Percentiles rank a stretch among this genome's conserved stretches.
Conservation (phyloP, 2,113 vertebrate species). For the Lethenteron reissneri region DNA sequence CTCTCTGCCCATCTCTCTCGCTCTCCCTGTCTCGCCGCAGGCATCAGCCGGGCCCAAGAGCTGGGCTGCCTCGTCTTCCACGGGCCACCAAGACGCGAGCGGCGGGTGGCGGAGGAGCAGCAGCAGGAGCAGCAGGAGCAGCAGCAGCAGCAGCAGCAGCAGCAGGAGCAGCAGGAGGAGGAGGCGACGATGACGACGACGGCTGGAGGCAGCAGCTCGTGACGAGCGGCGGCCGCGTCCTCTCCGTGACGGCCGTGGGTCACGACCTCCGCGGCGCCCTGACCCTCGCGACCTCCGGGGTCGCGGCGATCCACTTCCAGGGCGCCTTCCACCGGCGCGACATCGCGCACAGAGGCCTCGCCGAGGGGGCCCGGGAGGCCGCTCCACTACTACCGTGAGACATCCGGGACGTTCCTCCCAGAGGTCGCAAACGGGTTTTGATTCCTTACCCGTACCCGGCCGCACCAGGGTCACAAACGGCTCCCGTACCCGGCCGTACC, state of each 20-base stretch:
- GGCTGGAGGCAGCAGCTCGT: conserved; percentile 21
- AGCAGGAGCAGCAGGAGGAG: too few species aligned
- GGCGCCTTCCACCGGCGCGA: conserved; percentile 51
- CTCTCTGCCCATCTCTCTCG: too few species aligned
- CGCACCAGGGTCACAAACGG: too few species aligned
- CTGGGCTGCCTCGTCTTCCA: conserved; percentile 67
- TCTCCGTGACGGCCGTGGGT: conserved; percentile 43
- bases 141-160: too few species aligned
- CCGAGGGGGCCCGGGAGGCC: conserved; percentile 7
- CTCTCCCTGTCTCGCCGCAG: conserved; percentile 17
- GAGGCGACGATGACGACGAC: too few species aligned
- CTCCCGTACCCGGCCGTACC: too few species aligned
- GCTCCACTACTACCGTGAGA: too few species aligned
- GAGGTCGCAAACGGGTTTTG: too few species aligned
- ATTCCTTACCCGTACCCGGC: too few species aligned
- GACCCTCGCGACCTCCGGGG: conserved; percentile 38
- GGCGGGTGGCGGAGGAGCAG: conserved; percentile 10
- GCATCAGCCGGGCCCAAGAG: conserved; percentile 33
- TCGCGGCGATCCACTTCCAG: conserved; percentile 37
- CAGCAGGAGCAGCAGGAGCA: too few species aligned
- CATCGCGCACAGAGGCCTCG: conserved; percentile 49
- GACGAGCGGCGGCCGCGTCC: conserved; percentile 61
- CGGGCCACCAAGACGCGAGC: conserved; percentile 43
- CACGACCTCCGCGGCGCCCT: conserved; percentile 36
- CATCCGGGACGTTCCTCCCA: too few species aligned